A percentile compares a stretch with the other conserved stretches of the same genome.
Conservation (phyloP, 2,888 invertebrate genomes). For the Cactoblastis cactorum region DNA sequence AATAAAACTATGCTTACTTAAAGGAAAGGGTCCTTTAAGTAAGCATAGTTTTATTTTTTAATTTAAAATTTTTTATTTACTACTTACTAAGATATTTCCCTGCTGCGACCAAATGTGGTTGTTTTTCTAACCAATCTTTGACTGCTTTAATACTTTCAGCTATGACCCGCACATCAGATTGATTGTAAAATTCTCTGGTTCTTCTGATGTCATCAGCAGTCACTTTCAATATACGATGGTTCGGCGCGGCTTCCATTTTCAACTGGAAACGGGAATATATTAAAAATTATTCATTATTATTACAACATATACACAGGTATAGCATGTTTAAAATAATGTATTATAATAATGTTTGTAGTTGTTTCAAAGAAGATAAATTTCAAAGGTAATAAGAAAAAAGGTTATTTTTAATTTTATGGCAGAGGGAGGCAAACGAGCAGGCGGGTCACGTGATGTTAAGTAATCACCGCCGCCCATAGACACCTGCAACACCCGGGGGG, state of each 20-base stretch:
- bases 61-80: not conserved
- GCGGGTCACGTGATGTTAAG: too few species aligned
- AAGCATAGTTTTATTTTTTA: not conserved
- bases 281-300: not conserved
- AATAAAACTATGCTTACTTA: too few species aligned
- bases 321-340: too few species aligned
- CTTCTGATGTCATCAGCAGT: conserved; percentile 43
- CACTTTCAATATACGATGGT: conserved; percentile 48
- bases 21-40: not conserved
- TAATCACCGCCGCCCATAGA: too few species aligned
- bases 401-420: too few species aligned
- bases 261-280: not conserved
- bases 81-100: conserved; percentile 47
- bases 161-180: conserved; percentile 43
- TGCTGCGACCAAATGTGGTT: conserved; percentile 51
- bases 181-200: conserved; percentile 40
- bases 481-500: too few species aligned
- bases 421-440: too few species aligned
- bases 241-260: conserved; percentile 45
- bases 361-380: too few species aligned
- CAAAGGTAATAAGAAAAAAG: too few species aligned
- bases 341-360: too few species aligned
- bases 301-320: too few species aligned
- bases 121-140: conserved; percentile 54
- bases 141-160: conserved; percentile 43